Evolutionary conservation across 2,797 vertebrate species (phyloP), one percentile per base, ranked within the genome.

Genomic region (Enteromius fasciolatus): DNA sequence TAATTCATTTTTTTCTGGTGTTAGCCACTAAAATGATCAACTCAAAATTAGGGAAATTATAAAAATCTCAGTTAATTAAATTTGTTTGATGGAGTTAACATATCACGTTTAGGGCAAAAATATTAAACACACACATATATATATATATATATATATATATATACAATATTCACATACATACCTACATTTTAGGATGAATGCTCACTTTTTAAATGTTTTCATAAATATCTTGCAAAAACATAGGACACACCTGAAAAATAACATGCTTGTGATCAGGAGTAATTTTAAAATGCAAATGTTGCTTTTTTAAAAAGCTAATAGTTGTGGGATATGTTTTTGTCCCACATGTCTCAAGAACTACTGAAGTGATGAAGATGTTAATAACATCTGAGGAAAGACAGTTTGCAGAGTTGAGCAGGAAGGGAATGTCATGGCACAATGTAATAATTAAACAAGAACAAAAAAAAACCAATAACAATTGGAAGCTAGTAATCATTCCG

Each of bases 361-460:
- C 31, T 20, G 23, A 70, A 28, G n/a, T 50, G 25, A 73, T 52
- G 39, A 23, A 50, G 31, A 36, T 63, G 25, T 81, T 50, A 81
- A 80, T 61, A 57, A 41, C 50, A 69, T 69, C 36, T 36, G 25
- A 70, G 36, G 25, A 5, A 70, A 72, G 52, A 68, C 46, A 48
- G 25, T 80, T 57, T 59, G 50, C n/a, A 50, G 41, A 75, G 69
- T 7, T 74, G 9, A 67, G 25, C 44, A 75, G 72, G 48, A 67
- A 82, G 70, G 57, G 17, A n/a, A 68, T 44, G 61, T 28, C 61
- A 75, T 10, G 17, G 48, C 12, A 54, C 15, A 52, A 44, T 54
- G 8, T 67, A 67, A 75, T 54, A 74, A 67, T 64, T 57, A 67
- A 76, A 46, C 61, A 76, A 54, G 46, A 76, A 75, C 28, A 25